phyloP scores from a whole-genome alignment of 2,113 vertebrate species.

The Cnemophilus loriae region DNA sequence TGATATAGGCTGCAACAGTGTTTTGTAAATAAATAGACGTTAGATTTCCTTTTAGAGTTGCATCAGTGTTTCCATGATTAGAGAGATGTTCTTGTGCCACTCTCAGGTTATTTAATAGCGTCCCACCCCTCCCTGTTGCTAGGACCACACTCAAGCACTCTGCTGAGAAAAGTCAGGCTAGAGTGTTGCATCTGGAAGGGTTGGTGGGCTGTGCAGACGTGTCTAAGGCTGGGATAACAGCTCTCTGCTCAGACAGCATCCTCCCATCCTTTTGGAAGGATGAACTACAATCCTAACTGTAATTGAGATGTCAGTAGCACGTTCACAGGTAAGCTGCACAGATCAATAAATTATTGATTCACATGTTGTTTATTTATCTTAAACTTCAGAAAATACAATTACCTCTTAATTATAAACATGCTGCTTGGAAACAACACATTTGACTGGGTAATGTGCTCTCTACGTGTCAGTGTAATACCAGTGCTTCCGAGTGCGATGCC shows the following conservation, averaged over 20 bases:
- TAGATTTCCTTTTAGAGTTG: neutral
- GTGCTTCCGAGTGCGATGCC: neutral
- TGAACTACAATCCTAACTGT: constrained; percentile 17
- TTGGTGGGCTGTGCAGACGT: neutral
- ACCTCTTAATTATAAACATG: constrained; percentile 72
- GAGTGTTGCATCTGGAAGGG: neutral
- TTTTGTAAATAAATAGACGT: neutral
- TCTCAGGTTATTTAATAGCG: neutral
- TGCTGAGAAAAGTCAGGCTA: neutral
- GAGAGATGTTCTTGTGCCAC: neutral
- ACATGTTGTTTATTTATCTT: constrained; percentile 67
- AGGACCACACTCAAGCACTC: neutral
- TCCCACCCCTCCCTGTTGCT: neutral
- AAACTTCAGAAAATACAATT: constrained; percentile 67
- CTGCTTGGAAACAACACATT: constrained; percentile 50
- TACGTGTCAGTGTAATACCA: neutral
- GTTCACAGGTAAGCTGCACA: constrained; percentile 58
- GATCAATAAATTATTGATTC: constrained; percentile 72
- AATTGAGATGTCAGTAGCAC: constrained; percentile 65
- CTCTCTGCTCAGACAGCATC: neutral
- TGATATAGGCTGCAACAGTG: neutral
- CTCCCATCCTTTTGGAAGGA: constrained; percentile 3
- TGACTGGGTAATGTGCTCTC: constrained; percentile 14
- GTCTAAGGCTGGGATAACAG: neutral
- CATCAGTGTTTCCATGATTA: neutral